phyloP scores from a whole-genome alignment of 1,140 invertebrate genomes.

The Brachionus asplanchnoidis region DNA sequence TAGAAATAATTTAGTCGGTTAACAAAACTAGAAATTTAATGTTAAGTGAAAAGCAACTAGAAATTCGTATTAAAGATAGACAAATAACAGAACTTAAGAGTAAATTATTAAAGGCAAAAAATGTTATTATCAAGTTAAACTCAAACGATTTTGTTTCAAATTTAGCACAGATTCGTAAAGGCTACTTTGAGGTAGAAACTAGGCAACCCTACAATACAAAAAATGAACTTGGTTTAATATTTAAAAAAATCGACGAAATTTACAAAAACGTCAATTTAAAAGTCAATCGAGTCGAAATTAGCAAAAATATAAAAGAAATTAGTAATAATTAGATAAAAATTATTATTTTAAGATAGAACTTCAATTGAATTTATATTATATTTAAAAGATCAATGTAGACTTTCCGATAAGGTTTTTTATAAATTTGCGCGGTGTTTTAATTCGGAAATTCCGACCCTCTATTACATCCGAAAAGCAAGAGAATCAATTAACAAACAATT shows the following conservation, averaged over 20 bases:
- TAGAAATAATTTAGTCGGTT: neutral
- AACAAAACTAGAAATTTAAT: neutral
- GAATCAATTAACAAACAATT: neutral
- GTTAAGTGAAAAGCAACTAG: neutral
- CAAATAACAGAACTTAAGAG: neutral
- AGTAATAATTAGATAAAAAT: neutral
- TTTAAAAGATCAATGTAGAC: neutral
- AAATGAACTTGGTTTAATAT: slow-evolving; percentile 1
- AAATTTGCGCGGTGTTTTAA: neutral
- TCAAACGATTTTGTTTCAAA: neutral
- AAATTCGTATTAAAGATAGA: neutral
- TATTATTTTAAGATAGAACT: neutral
- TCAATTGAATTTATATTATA: neutral
- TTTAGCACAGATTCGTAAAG: neutral
- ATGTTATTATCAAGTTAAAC: neutral
- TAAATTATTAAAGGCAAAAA: neutral
- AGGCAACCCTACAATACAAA: neutral
- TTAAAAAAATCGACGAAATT: neutral
- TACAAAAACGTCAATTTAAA: too few relatives aligned
- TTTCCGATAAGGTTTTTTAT: neutral
- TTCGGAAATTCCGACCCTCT: neutral
- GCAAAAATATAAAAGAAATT: neutral
- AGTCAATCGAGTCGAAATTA: too few relatives aligned
- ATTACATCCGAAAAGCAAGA: neutral
- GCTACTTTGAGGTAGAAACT: neutral